phyloP scores from a whole-genome alignment of 2,888 invertebrate genomes.

The Branchipolynoe longqiensis region DNA sequence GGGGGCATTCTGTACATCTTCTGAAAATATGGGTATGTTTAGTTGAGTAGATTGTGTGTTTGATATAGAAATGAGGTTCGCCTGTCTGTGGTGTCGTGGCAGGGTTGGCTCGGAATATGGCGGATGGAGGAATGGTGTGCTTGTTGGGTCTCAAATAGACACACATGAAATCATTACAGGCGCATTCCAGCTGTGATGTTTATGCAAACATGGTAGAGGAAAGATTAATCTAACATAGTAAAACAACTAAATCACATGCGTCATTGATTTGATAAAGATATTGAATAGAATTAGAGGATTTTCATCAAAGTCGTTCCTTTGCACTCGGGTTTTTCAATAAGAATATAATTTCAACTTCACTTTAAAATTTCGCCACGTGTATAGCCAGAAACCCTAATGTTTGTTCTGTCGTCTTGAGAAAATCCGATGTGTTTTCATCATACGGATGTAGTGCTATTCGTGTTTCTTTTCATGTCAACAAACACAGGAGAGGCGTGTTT shows the following conservation, averaged over 20 bases:
- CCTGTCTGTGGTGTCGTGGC: background rate
- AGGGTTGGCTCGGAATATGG: background rate
- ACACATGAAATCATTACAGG: background rate
- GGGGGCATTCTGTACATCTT: background rate
- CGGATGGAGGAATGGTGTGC: constrained; percentile 31
- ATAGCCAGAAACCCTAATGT: background rate
- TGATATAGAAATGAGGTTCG: constrained; percentile 22
- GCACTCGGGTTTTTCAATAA: constrained; percentile 25
- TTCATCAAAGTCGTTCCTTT: background rate
- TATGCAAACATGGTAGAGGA: background rate
- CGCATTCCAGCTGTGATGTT: background rate
- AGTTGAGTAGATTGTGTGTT: background rate
- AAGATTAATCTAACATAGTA: background rate
- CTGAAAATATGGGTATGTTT: background rate
- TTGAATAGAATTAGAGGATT: constrained; percentile 10
- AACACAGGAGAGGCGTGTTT: background rate
- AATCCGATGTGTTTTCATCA: constrained; percentile 1
- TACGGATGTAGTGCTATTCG: background rate
- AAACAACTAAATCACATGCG: background rate
- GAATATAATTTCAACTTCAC: background rate
- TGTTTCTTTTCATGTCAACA: constrained; percentile 35
- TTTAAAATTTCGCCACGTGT: background rate
- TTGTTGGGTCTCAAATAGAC: constrained; percentile 47
- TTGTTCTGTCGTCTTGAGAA: background rate
- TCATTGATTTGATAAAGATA: background rate